phyloP scores from a whole-genome alignment of 2,797 vertebrate genomes.

The Lepus oiostolus region DNA sequence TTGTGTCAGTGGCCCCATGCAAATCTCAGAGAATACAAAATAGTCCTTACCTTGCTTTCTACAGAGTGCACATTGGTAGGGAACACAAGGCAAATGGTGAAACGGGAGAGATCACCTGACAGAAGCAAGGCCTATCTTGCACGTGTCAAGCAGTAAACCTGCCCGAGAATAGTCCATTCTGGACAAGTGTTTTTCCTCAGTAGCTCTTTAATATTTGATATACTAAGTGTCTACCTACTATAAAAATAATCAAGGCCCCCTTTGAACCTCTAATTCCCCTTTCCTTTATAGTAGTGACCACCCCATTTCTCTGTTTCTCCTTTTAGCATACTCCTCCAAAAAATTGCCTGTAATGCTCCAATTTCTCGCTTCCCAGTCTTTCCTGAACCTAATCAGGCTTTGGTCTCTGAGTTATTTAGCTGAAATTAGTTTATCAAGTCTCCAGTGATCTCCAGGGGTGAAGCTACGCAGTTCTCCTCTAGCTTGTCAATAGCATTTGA shows the following conservation, averaged over 20 bases:
- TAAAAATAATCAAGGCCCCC: conserved; percentile 14
- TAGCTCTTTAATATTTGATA: conserved; percentile 8
- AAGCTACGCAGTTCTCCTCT: not conserved
- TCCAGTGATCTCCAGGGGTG: conserved; percentile 71
- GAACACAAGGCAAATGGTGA: conserved; percentile 43
- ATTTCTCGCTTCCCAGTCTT: not conserved
- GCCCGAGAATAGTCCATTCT: not conserved
- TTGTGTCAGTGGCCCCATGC: not conserved
- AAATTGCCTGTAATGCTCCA: not conserved
- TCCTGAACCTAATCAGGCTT: not conserved
- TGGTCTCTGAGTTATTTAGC: not conserved
- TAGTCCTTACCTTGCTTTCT: not conserved
- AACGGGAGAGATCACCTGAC: not conserved
- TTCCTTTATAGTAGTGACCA: not conserved
- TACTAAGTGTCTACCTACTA: not conserved
- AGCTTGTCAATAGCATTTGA: not conserved
- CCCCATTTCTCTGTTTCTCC: not conserved
- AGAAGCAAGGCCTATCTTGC: not conserved
- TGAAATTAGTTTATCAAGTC: conserved; percentile 57
- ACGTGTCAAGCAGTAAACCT: not conserved
- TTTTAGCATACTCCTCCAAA: not conserved
- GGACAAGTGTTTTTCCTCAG: not conserved
- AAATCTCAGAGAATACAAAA: not conserved
- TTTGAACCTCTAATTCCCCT: not conserved
- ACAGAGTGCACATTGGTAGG: not conserved